These are phyloP conservation scores for Euplagia quadripunctaria DNA, from an alignment of 2,888 invertebrate genomes.

Conservation along the genomic window DNA sequence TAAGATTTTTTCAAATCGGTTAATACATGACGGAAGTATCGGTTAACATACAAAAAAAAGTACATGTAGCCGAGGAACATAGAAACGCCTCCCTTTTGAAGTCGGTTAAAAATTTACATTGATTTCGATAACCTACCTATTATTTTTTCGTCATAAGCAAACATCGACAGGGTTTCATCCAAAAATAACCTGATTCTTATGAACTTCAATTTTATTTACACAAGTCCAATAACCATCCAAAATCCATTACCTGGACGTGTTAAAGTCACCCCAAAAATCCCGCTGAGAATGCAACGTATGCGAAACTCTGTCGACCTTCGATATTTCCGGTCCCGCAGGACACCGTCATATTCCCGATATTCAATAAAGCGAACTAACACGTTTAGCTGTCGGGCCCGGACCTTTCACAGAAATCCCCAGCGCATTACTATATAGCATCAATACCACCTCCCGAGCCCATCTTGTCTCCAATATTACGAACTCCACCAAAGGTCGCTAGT, in stretches of 20 bases:
- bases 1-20: too few species aligned
- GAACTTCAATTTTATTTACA: constrained; percentile 50
- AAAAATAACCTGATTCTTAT: constrained; percentile 10
- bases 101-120: neutral
- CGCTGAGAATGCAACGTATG: constrained; percentile 73
- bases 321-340: constrained; percentile 70
- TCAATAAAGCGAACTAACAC: constrained; percentile 82
- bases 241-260: constrained; percentile 71
- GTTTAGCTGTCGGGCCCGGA: constrained; percentile 72
- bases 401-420: constrained; percentile 73
- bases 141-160: neutral
- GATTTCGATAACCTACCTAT: neutral
- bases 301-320: constrained; percentile 62
- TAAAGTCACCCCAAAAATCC: constrained; percentile 64
- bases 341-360: constrained; percentile 78
- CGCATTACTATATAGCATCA: constrained; percentile 68
- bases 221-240: constrained; percentile 50
- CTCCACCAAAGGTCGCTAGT: constrained; percentile 53
- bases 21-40: too few species aligned
- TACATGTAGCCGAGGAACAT: too few species aligned
- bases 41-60: too few species aligned
- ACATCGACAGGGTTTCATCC: neutral
- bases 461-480: constrained; percentile 58
- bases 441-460: constrained; percentile 37
- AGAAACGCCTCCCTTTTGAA: too few species aligned